Conservation (phyloP, 2,797 vertebrate species). For the Liasis olivaceus region DNA sequence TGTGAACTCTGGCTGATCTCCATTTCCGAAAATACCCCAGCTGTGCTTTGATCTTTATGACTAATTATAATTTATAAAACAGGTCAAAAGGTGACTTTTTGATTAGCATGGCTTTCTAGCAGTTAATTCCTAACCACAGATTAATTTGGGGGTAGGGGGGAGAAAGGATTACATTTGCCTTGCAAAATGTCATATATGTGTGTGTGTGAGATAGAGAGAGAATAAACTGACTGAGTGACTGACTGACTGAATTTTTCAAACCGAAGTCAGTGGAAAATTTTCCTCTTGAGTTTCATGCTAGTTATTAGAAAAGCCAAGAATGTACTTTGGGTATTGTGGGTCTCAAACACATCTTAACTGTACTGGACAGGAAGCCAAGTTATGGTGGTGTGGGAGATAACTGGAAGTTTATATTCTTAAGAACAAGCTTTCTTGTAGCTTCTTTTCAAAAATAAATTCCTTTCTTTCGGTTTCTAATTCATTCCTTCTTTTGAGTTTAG, state of each 20-base stretch:
- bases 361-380: not conserved
- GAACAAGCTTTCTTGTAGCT: not conserved
- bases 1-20: not conserved
- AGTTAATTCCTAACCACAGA: not conserved
- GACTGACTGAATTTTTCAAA: not conserved
- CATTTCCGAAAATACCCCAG: constrained; percentile 1
- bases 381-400: constrained; percentile 5
- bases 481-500: not conserved
- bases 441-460: not conserved
- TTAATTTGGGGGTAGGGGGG: not conserved
- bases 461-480: not conserved
- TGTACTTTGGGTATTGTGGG: not conserved
- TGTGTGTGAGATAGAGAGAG: too few species aligned
- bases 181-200: not conserved
- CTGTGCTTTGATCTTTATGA: constrained; percentile 14
- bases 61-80: constrained; percentile 35
- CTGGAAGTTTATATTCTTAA: not conserved
- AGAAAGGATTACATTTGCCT: not conserved
- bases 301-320: not conserved
- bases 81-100: not conserved
- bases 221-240: not conserved
- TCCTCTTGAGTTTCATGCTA: not conserved
- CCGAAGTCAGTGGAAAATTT: not conserved
- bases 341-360: constrained; percentile 47
- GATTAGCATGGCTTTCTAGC: not conserved